Evolutionary conservation across 2,797 vertebrate genomes (phyloP).

Genomic region (Brachymystax lenok): DNA sequence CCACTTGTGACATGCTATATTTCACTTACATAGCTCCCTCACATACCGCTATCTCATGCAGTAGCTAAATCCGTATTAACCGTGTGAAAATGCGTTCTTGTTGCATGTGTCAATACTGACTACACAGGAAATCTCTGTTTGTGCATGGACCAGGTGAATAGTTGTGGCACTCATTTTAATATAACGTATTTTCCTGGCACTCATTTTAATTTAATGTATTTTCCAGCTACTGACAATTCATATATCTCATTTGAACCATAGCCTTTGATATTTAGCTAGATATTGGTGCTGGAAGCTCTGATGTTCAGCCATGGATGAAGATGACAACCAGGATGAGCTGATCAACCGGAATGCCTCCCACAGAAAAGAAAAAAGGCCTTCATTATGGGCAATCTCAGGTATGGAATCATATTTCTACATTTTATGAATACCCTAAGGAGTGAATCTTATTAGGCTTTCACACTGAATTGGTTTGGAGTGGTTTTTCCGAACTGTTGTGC

Average conservation of each 20-base stretch:
- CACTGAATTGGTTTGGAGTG: too few relatives aligned
- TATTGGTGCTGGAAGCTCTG: conserved; percentile 35
- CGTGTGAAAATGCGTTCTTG: too few relatives aligned
- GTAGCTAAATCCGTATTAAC: neutral
- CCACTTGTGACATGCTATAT: neutral
- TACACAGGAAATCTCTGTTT: neutral
- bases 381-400: conserved; percentile 63
- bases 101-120: neutral
- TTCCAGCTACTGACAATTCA: neutral
- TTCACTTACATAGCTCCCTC: neutral
- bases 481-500: too few relatives aligned
- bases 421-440: neutral
- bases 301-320: conserved; percentile 92
- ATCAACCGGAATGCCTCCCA: conserved; percentile 77
- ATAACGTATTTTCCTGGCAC: neutral
- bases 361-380: conserved; percentile 74
- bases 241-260: neutral
- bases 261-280: neutral
- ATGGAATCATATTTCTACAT: neutral
- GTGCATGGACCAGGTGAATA: neutral
- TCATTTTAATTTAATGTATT: neutral
- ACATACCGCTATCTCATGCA: neutral
- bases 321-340: conserved; percentile 90
- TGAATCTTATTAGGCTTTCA: neutral
- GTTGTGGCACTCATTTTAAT: neutral